phyloP scores from a whole-genome alignment of 2,797 vertebrate genomes.

The Pangasius macronema region DNA sequence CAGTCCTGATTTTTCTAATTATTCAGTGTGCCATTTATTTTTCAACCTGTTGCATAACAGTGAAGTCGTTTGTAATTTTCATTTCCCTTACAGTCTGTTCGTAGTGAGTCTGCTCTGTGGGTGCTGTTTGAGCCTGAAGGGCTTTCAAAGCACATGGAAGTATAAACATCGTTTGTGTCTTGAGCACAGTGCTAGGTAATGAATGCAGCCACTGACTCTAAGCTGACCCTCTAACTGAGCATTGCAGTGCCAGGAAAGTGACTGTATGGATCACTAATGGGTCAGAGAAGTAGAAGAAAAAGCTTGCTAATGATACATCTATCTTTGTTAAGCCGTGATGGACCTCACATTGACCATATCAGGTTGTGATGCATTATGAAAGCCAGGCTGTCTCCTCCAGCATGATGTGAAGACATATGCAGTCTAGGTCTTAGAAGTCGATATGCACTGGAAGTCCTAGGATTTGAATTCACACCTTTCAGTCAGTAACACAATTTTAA shows the following conservation, averaged over 20 bases:
- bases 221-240: conserved; percentile 22
- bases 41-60: background rate
- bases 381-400: background rate
- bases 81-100: conserved; percentile 42
- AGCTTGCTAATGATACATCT: background rate
- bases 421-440: background rate
- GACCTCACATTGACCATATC: background rate
- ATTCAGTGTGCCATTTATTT: background rate
- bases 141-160: conserved; percentile 7
- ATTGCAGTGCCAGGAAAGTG: conserved; percentile 10
- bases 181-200: conserved; percentile 19
- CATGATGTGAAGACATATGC: too few relatives aligned
- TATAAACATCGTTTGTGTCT: conserved; percentile 21
- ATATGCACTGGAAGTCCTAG: background rate
- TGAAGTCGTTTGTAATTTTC: conserved; percentile 3
- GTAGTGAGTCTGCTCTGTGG: conserved; percentile 30
- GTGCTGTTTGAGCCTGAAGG: conserved; percentile 19
- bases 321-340: background rate
- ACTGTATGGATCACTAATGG: conserved; percentile 1
- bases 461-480: background rate
- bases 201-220: conserved; percentile 32
- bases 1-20: background rate
- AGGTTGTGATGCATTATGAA: background rate
- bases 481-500: background rate
- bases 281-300: conserved; percentile 17